These are phyloP conservation scores for Eupithecia vulgata DNA, from an alignment of 2,888 invertebrate species.

Conservation along the genomic window DNA sequence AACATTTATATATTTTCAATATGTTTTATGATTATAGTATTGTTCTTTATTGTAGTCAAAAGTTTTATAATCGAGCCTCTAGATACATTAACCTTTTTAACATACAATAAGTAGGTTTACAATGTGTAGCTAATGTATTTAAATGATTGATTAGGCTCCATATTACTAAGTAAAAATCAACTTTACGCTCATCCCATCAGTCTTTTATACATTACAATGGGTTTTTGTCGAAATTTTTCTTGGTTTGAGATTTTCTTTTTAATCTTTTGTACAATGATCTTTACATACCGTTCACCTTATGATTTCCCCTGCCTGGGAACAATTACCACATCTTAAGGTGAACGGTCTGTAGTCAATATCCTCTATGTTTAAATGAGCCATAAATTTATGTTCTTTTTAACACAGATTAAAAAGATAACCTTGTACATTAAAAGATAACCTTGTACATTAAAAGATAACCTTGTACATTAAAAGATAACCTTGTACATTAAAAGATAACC, in stretches of 20 bases:
- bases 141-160: conserved; percentile 47
- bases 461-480: not conserved
- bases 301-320: too few relatives aligned
- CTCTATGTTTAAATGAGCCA: not conserved
- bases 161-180: conserved; percentile 49
- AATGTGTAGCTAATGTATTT: conserved; percentile 24
- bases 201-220: conserved; percentile 60
- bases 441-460: not conserved
- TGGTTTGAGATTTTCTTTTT: not conserved
- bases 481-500: not conserved
- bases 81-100: not conserved
- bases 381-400: not conserved
- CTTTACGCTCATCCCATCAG: conserved; percentile 61
- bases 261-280: conserved; percentile 3
- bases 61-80: not conserved
- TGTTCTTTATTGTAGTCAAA: not conserved
- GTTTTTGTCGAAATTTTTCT: conserved; percentile 36
- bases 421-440: not conserved
- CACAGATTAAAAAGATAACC: conserved; percentile 9
- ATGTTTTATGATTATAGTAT: not conserved
- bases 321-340: too few relatives aligned
- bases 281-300: too few relatives aligned
- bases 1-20: not conserved
- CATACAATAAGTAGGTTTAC: conserved; percentile 14
- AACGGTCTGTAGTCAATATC: too few relatives aligned